Percentiles rank a stretch among this genome's conserved stretches.
These are phyloP conservation scores for Exephanes ischioxanthus DNA, from an alignment of 2,888 invertebrate genomes.

Conservation along the genomic window DNA sequence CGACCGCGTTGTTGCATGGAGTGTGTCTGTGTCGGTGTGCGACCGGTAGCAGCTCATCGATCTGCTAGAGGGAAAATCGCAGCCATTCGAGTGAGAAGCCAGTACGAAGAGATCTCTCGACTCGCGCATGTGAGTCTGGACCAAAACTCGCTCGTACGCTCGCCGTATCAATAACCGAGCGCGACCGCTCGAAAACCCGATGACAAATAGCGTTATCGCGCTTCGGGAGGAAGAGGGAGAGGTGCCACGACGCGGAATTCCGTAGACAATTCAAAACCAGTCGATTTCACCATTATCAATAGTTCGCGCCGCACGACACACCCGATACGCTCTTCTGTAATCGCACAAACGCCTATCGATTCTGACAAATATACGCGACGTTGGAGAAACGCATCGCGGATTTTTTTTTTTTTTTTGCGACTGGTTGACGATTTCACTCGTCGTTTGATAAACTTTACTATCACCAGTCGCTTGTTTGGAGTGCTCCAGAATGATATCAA, in stretches of 20 bases:
- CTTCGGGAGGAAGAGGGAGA: slow-evolving; percentile 39
- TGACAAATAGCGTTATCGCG: slow-evolving; percentile 69
- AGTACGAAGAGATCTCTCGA: not conserved
- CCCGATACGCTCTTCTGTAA: slow-evolving; percentile 41
- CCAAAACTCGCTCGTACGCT: slow-evolving; percentile 46
- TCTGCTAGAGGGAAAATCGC: slow-evolving; percentile 22
- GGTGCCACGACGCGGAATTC: slow-evolving; percentile 67
- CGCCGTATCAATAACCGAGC: slow-evolving; percentile 68
- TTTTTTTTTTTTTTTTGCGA: slow-evolving; percentile 1
- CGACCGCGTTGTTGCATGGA: slow-evolving; percentile 19
- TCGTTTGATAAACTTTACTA: not conserved
- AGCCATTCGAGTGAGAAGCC: not conserved
- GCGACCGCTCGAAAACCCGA: slow-evolving; percentile 36
- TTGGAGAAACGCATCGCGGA: not conserved
- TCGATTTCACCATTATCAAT: slow-evolving; percentile 67
- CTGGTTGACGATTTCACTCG: not conserved
- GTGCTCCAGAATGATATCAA: not conserved
- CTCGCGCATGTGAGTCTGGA: slow-evolving; percentile 10
- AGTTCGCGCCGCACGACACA: slow-evolving; percentile 24
- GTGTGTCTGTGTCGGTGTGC: not conserved
- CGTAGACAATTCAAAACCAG: slow-evolving; percentile 70
- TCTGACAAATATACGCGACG: not conserved
- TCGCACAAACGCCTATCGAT: slow-evolving; percentile 37
- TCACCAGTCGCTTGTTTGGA: not conserved
- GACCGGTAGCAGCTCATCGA: slow-evolving; percentile 27